A percentile compares a stretch with the other conserved stretches of the same genome.
Conservation (phyloP, 2,888 invertebrate genomes). For the Drosophila colorata region DNA sequence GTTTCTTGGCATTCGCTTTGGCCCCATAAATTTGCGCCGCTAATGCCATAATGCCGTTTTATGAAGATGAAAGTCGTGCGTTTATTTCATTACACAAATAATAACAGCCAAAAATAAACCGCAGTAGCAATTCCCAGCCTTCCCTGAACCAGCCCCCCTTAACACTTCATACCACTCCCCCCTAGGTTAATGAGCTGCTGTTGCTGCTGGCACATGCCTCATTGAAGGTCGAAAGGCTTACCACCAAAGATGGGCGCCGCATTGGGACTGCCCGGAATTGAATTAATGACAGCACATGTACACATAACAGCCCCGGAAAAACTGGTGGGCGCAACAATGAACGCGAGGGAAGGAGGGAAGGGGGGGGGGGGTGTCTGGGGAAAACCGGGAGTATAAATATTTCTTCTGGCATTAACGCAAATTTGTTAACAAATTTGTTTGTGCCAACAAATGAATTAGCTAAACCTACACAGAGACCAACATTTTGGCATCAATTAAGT, state of each 20-base stretch:
- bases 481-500: constrained; percentile 69
- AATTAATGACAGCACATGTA: constrained; percentile 74
- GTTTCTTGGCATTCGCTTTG: constrained; percentile 25
- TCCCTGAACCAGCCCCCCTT: background rate
- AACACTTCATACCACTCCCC: background rate
- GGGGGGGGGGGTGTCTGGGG: background rate
- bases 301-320: constrained; percentile 35
- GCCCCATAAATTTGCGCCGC: constrained; percentile 70
- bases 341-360: background rate
- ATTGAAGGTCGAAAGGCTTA: constrained; percentile 82
- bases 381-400: constrained; percentile 61
- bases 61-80: constrained; percentile 82
- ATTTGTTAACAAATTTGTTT: constrained; percentile 83
- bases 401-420: constrained; percentile 74
- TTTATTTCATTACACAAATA: constrained; percentile 82
- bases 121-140: constrained; percentile 50
- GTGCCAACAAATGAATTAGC: constrained; percentile 79
- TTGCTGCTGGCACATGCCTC: constrained; percentile 68
- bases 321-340: background rate
- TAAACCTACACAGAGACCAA: constrained; percentile 27
- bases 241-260: constrained; percentile 34
- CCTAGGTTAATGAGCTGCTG: constrained; percentile 68
- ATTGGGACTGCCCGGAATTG: constrained; percentile 61
- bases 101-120: constrained; percentile 78
- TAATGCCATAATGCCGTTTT: constrained; percentile 81